phyloP scores from a whole-genome alignment of 1,140 invertebrate species.

The Theocolax elegans region DNA sequence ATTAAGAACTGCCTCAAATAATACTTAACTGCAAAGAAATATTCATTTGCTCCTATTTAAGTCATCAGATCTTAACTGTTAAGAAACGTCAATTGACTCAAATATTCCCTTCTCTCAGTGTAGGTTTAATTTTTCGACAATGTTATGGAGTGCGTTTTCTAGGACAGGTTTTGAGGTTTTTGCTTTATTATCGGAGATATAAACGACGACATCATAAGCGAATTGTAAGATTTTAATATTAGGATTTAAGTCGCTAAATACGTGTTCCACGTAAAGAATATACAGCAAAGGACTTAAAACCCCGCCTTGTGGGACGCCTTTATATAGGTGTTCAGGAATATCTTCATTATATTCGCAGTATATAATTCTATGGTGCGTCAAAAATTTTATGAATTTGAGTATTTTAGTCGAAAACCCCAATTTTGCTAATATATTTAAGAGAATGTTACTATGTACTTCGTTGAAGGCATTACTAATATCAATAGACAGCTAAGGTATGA shows the following conservation, averaged over 20 bases:
- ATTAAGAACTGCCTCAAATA: too few relatives aligned
- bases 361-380: neutral
- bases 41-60: too few relatives aligned
- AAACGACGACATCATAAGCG: too few relatives aligned
- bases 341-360: neutral
- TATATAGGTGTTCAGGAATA: neutral
- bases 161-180: neutral
- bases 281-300: neutral
- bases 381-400: neutral
- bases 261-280: neutral
- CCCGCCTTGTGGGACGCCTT: too few relatives aligned
- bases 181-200: neutral
- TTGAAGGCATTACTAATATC: too few relatives aligned
- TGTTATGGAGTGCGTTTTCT: neutral
- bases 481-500: too few relatives aligned
- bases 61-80: too few relatives aligned
- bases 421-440: neutral
- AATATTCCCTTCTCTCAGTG: too few relatives aligned
- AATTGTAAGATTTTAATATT: too few relatives aligned
- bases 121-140: neutral
- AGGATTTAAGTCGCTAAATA: neutral
- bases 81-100: too few relatives aligned
- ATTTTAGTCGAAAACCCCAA: neutral
- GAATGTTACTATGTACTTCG: too few relatives aligned
- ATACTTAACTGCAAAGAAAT: too few relatives aligned